Conservation (phyloP, 37 sponge, comb jelly and placozoan species). For the Amphimedon queenslandica region DNA sequence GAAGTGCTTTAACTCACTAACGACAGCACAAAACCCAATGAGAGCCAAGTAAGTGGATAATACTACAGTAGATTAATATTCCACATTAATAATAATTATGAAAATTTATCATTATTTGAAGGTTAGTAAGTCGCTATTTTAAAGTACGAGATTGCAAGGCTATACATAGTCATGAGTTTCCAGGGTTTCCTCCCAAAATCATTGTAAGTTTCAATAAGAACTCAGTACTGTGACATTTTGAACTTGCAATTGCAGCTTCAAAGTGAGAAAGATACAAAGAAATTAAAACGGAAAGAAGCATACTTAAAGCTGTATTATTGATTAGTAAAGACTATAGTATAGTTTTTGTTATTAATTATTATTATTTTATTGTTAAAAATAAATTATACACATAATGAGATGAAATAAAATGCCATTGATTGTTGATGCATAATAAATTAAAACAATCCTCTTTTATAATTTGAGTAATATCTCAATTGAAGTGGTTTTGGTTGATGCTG, state of each 20-base stretch:
- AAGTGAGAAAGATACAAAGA: conserved; percentile 57
- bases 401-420: too few species aligned
- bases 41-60: conserved; percentile 18
- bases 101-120: too few species aligned
- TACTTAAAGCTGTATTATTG: conserved; percentile 59
- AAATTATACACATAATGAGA: background rate
- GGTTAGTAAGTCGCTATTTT: background rate
- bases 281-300: conserved; percentile 45
- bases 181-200: conserved; percentile 29
- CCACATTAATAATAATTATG: conserved; percentile 31
- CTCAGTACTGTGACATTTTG: background rate
- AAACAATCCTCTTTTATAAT: conserved; percentile 1
- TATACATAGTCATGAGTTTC: conserved; percentile 46
- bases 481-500: background rate
- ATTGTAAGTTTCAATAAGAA: conserved; percentile 23
- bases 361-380: background rate
- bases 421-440: too few species aligned
- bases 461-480: conserved; percentile 1
- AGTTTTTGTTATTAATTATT: background rate
- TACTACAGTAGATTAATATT: background rate
- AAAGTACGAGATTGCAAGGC: conserved; percentile 48
- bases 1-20: background rate
- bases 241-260: conserved; percentile 22
- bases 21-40: background rate
- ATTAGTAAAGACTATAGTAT: too few species aligned